Base-by-base conservation (phyloP, 2,797 vertebrate species). In the Sebastes glaucus region DNA sequence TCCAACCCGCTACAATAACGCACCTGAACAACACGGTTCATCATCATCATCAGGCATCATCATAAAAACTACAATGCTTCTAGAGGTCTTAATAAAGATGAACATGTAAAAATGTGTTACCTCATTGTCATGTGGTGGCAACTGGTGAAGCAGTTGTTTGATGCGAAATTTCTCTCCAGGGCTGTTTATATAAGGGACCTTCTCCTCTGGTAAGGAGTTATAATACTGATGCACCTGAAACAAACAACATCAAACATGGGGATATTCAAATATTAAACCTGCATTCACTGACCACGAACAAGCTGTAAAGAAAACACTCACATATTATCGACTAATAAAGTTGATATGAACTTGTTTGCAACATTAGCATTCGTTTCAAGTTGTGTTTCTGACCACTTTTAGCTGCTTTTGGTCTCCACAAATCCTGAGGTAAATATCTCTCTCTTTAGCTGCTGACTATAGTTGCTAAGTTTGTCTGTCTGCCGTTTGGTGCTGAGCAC, bases 111-210 rank as follows among this genome's bases (percentile, higher is more conserved):
- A 28, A 73, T 53, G 3, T 82, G 94, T 93, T 88, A 99, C 98
- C 97, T 99, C 98, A 92, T 99, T 99, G 96, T 99, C 98, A 63
- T 99, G 98, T 0, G 99, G 98, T 0, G 99, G 99, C 88, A 99
- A 94, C 94, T 99, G 99, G 86, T 99, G 97, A 25, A 99, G 93
- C 61, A 99, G 96, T 87, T 99, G 98, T 87, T 99, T 99, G 91
- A 99, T 98, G 71, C 98, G 97, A 78, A 97, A 96, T 83, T 99
- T 98, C 91, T 99, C 99, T 82, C 99, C 98, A 0, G 98, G 97
- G 87, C 99, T 99, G 96, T 99, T 99, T 87, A 99, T 97, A 4
- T 99, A 99, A 1, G 99, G 99, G 10, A 99, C 97, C 90, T 99
- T 99, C 90, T 99, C 98, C 83, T 99, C 98, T 0, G 98, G 98